A percentile compares a stretch with the other conserved stretches of the same genome.
These are phyloP conservation scores for Sebastes ruberrimus DNA, from an alignment of 2,797 vertebrate species.

Conservation along the genomic window DNA sequence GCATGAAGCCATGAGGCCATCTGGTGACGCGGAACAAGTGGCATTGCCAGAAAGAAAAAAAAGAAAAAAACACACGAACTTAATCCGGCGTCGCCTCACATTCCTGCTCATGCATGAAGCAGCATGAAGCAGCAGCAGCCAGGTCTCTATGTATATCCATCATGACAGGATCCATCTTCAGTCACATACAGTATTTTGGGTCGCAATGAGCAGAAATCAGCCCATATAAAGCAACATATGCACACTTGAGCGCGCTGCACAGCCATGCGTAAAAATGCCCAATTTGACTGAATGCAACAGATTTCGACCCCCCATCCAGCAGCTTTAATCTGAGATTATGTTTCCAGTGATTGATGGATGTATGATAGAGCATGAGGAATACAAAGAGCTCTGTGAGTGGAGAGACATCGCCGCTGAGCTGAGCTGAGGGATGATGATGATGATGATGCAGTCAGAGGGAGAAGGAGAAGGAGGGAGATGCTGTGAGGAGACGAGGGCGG, in stretches of 20 bases:
- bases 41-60: slow-evolving; percentile 53
- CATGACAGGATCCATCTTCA: neutral
- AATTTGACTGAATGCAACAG: slow-evolving; percentile 6
- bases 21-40: slow-evolving; percentile 77
- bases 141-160: neutral
- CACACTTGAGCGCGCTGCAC: slow-evolving; percentile 20
- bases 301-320: neutral
- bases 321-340: slow-evolving; percentile 44
- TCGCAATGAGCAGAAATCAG: neutral
- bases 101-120: neutral
- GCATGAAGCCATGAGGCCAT: slow-evolving; percentile 67
- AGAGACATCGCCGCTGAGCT: slow-evolving; percentile 66
- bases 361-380: neutral
- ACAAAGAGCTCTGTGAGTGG: slow-evolving; percentile 65
- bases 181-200: neutral
- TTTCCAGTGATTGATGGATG: slow-evolving; percentile 3
- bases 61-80: slow-evolving; percentile 42
- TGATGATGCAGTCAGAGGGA: neutral
- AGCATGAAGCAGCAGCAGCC: neutral
- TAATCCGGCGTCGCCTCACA: slow-evolving; percentile 54
- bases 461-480: slow-evolving; percentile 29
- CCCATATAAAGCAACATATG: neutral
- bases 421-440: slow-evolving; percentile 41
- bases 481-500: slow-evolving; percentile 69
- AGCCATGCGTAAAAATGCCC: slow-evolving; percentile 43